phyloP scores from a whole-genome alignment of 2,888 invertebrate species.

The Plebejus argus region DNA sequence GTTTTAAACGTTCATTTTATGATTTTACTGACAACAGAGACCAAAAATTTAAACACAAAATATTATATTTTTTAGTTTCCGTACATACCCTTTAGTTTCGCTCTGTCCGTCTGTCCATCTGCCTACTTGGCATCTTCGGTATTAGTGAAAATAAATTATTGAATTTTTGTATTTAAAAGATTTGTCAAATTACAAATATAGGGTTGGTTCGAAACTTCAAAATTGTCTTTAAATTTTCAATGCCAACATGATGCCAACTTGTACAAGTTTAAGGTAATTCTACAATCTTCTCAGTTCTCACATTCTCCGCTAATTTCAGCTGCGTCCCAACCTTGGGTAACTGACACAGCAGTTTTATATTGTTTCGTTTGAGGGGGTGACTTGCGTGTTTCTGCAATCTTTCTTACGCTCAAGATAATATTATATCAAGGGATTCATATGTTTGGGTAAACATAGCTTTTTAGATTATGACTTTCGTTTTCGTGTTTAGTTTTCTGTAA shows the following conservation, averaged over 20 bases:
- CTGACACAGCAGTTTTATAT: background rate
- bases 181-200: no score
- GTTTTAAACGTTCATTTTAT: no score
- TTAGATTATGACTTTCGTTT: background rate
- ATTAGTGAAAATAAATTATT: background rate
- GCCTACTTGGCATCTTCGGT: background rate
- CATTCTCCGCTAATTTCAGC: background rate
- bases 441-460: conserved; percentile 9
- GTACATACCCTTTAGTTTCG: background rate
- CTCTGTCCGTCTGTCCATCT: background rate
- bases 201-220: no score
- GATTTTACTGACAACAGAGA: no score
- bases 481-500: background rate
- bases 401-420: background rate
- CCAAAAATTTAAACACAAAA: no score
- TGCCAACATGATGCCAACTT: no score
- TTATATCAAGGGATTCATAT: background rate
- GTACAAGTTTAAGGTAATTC: background rate
- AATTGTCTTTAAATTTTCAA: no score
- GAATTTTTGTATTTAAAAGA: background rate
- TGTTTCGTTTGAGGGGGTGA: conserved; percentile 4
- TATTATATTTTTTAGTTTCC: background rate
- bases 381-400: background rate
- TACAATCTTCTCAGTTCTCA: no score
- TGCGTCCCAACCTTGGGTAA: background rate